A percentile compares a stretch with the other conserved stretches of the same genome.
Conservation (phyloP, 2,113 vertebrate species). For the Engraulis encrasicolus region DNA sequence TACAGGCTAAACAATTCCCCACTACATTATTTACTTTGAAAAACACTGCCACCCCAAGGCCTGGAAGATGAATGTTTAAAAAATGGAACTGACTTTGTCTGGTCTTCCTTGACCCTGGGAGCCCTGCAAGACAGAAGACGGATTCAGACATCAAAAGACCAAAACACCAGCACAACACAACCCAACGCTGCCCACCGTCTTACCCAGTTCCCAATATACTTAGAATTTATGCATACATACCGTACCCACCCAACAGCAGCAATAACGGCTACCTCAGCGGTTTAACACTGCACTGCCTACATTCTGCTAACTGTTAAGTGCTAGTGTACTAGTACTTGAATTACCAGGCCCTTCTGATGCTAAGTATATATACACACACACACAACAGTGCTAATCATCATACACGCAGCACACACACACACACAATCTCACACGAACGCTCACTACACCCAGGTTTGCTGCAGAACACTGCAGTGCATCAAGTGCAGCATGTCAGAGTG, state of each 20-base stretch:
- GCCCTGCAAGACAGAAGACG: constrained; percentile 7
- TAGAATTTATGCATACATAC: neutral
- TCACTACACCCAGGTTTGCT: neutral
- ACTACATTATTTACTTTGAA: neutral
- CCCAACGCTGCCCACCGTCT: neutral
- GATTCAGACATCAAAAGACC: neutral
- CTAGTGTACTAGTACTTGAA: too few relatives aligned
- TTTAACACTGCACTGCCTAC: too few relatives aligned
- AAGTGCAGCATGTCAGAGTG: neutral
- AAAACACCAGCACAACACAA: neutral
- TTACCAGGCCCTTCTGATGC: too few relatives aligned
- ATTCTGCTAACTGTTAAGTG: too few relatives aligned
- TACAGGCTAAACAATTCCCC: neutral
- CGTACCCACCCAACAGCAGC: neutral
- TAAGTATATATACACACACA: too few relatives aligned
- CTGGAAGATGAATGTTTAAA: neutral
- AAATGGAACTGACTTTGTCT: constrained; percentile 4
- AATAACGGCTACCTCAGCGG: too few relatives aligned
- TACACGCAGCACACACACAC: too few relatives aligned
- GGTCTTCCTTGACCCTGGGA: neutral
- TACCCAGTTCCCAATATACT: constrained; percentile 41
- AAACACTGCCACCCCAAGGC: neutral
- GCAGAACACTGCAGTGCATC: neutral
- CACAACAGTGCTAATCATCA: too few relatives aligned
- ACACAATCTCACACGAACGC: neutral